Percentiles rank a stretch among this genome's conserved stretches.
Conservation (phyloP, 2,797 vertebrate genomes). For the Pygocentrus nattereri region DNA sequence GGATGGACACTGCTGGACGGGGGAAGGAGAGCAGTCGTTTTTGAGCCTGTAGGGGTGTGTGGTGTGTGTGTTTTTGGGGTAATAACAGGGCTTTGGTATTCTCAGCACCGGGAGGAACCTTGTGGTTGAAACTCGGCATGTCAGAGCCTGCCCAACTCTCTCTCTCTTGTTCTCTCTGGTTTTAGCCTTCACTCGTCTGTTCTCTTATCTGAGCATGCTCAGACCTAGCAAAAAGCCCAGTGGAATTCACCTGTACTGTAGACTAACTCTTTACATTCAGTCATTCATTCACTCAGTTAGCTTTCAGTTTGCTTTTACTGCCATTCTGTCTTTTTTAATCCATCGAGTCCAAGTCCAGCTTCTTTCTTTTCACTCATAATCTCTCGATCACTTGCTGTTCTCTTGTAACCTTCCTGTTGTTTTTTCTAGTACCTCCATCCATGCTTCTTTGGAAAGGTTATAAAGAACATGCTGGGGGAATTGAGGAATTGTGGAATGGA, state of each 20-base stretch:
- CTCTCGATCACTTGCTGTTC: conserved; percentile 42
- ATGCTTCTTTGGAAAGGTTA: conserved; percentile 34
- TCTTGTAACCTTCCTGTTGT: conserved; percentile 38
- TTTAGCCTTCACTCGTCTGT: conserved; percentile 54
- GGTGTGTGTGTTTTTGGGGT: conserved; percentile 67
- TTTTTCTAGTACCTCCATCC: conserved; percentile 3
- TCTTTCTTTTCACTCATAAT: background rate
- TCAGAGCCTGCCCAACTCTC: conserved; percentile 73
- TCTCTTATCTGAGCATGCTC: conserved; percentile 75
- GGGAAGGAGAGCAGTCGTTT: conserved; percentile 6
- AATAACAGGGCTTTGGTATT: conserved; percentile 83
- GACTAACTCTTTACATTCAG: conserved; percentile 22
- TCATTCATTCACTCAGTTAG: conserved; percentile 11
- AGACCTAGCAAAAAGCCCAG: conserved; percentile 68
- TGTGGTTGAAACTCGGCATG: conserved; percentile 81
- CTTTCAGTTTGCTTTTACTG: conserved; percentile 48
- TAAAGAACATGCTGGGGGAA: conserved; percentile 4
- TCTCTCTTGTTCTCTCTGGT: conserved; percentile 46
- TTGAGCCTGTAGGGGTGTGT: conserved; percentile 36
- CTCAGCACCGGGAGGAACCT: conserved; percentile 76
- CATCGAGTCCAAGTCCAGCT: background rate
- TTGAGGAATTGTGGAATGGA: conserved; percentile 12
- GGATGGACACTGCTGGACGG: conserved; percentile 24
- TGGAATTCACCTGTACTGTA: conserved; percentile 70
- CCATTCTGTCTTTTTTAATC: conserved; percentile 37